Conservation (phyloP, 2,888 invertebrate species). For the Andrena dorsata region DNA sequence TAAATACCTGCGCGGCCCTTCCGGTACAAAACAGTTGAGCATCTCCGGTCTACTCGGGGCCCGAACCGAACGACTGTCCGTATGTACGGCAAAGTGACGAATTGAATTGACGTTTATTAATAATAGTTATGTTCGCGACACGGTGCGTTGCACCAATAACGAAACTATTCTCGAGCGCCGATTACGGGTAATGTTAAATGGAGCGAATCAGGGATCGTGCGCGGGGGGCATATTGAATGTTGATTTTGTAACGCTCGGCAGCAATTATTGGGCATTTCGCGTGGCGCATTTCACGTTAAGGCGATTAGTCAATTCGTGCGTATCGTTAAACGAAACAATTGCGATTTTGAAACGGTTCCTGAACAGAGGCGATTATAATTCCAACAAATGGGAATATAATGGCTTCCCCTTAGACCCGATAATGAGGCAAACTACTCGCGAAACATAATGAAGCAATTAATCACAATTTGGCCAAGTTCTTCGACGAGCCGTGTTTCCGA, state of each 20-base stretch:
- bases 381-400: constrained; percentile 28
- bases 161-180: constrained; percentile 22
- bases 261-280: constrained; percentile 41
- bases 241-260: constrained; percentile 43
- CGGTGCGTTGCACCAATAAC: constrained; percentile 25
- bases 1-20: background rate
- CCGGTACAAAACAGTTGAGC: background rate
- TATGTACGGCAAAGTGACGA: constrained; percentile 8
- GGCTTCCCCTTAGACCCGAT: constrained; percentile 17
- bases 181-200: constrained; percentile 26
- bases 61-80: background rate
- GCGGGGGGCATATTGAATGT: constrained; percentile 42
- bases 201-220: constrained; percentile 43
- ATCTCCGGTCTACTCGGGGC: background rate
- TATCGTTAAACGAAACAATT: constrained; percentile 41
- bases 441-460: constrained; percentile 26
- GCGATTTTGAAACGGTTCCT: constrained; percentile 43
- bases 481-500: background rate
- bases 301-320: constrained; percentile 44
- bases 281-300: constrained; percentile 44
- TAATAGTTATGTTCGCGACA: background rate
- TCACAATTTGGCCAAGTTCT: constrained; percentile 26
- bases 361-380: constrained; percentile 28
- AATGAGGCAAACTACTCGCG: constrained; percentile 34
- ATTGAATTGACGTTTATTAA: constrained; percentile 23